phyloP scores from a whole-genome alignment of 1,140 invertebrate species.

The Saccostrea echinata region DNA sequence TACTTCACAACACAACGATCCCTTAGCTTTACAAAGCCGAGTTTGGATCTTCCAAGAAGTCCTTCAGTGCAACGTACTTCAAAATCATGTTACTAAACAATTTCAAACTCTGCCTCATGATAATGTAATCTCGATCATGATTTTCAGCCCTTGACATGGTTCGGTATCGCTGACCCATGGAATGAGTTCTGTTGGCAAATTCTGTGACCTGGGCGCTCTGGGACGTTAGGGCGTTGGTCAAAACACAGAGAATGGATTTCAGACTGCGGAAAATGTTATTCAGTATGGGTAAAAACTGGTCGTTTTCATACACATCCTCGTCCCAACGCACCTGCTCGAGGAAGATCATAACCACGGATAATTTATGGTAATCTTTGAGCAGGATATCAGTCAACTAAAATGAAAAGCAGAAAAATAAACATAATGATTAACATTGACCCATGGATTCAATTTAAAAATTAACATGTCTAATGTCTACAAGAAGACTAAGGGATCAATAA shows the following conservation, averaged over 20 bases:
- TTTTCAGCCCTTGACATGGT: slow-evolving; percentile 28
- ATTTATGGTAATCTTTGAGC: neutral
- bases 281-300: neutral
- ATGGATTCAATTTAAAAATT: too few relatives aligned
- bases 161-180: slow-evolving; percentile 6
- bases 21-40: neutral
- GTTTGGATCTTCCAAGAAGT: neutral
- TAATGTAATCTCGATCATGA: slow-evolving; percentile 22
- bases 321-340: slow-evolving; percentile 2
- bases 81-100: neutral
- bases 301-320: slow-evolving; percentile 15
- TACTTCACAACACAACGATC: neutral
- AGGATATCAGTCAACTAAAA: slow-evolving; percentile 31
- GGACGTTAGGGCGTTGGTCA: neutral
- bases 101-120: slow-evolving; percentile 1
- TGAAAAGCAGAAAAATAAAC: neutral
- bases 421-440: too few relatives aligned
- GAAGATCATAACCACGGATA: slow-evolving; percentile 26
- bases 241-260: slow-evolving; percentile 6
- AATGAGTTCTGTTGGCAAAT: neutral
- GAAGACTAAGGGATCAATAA: too few relatives aligned
- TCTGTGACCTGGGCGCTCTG: neutral
- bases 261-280: neutral
- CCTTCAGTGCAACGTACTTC: neutral
- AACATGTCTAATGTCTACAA: too few relatives aligned